Conservation (phyloP, 1,140 invertebrate species). For the Globodera rostochiensis region DNA sequence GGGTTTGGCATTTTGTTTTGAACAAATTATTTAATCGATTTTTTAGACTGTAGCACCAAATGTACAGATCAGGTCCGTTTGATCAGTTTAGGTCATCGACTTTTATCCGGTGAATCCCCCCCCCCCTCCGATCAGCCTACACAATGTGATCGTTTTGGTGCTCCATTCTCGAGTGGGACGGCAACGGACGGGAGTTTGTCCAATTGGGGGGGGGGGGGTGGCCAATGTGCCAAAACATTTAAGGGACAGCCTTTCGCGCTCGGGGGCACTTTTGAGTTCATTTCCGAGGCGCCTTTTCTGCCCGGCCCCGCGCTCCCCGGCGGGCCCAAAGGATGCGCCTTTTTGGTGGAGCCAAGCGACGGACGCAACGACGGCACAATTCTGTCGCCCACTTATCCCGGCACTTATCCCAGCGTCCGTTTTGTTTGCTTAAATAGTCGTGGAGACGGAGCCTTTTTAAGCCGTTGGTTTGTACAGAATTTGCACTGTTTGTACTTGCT, state of each 20-base stretch:
- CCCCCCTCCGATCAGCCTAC: conserved; percentile 71
- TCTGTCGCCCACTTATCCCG: conserved; percentile 95
- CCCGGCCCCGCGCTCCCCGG: conserved; percentile 79
- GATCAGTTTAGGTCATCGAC: not conserved
- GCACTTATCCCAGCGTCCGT: conserved; percentile 85
- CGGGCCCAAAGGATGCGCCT: conserved; percentile 62
- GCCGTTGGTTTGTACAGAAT: conserved; percentile 67
- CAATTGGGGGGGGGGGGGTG: conserved; percentile 72
- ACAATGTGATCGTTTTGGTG: conserved; percentile 86
- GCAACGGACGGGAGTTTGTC: conserved; percentile 81
- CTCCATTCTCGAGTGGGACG: conserved; percentile 85
- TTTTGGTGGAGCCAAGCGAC: conserved; percentile 65
- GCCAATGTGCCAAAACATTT: conserved; percentile 72
- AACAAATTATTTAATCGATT: not conserved
- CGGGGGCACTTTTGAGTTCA: conserved; percentile 28
- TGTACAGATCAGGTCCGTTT: conserved; percentile 74
- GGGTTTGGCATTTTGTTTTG: conserved; percentile 62
- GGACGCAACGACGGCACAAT: conserved; percentile 74
- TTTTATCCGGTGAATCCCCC: not conserved
- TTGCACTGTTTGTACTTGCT: conserved; percentile 73
- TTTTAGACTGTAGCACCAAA: conserved; percentile 80
- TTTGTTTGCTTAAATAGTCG: not conserved
- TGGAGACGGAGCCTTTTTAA: not conserved
- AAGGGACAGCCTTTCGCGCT: conserved; percentile 17
- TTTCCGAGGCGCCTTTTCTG: conserved; percentile 74